phyloP scores from a whole-genome alignment of 2,888 invertebrate genomes.

The Halictus quadricinctus region DNA sequence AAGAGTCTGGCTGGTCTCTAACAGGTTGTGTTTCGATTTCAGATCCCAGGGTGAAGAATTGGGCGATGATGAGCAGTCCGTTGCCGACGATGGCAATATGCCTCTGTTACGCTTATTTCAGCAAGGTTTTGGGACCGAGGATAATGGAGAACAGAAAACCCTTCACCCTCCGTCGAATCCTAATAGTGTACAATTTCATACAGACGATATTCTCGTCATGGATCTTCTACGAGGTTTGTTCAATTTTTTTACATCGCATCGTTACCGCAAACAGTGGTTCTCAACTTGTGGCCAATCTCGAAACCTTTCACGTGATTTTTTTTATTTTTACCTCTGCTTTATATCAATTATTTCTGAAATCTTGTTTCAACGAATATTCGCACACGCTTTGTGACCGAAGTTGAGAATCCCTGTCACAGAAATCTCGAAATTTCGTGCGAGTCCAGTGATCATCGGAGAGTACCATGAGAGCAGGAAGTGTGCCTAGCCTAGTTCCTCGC shows the following conservation, averaged over 20 bases:
- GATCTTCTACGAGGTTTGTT: conserved; percentile 94
- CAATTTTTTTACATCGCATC: not conserved
- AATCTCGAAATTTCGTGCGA: too few relatives aligned
- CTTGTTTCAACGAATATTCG: too few relatives aligned
- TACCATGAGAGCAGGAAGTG: too few relatives aligned
- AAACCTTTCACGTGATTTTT: too few relatives aligned
- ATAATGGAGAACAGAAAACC: conserved; percentile 96
- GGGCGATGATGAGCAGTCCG: conserved; percentile 95
- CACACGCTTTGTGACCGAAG: too few relatives aligned
- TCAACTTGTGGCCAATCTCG: too few relatives aligned
- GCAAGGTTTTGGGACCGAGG: conserved; percentile 91
- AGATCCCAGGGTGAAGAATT: conserved; percentile 95
- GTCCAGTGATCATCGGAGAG: too few relatives aligned
- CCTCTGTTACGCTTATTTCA: conserved; percentile 92
- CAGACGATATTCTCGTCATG: conserved; percentile 95
- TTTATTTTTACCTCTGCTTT: too few relatives aligned
- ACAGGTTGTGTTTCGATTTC: conserved; percentile 62
- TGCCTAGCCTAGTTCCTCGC: too few relatives aligned
- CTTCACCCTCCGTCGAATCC: conserved; percentile 89
- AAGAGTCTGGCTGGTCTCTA: not conserved
- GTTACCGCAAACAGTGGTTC: not conserved
- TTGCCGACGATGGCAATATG: conserved; percentile 93
- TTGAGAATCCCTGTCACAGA: too few relatives aligned
- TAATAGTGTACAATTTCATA: conserved; percentile 93
- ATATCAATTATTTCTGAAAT: too few relatives aligned